Conservation (phyloP, 2,888 invertebrate genomes). For the Celastrina argiolus region DNA sequence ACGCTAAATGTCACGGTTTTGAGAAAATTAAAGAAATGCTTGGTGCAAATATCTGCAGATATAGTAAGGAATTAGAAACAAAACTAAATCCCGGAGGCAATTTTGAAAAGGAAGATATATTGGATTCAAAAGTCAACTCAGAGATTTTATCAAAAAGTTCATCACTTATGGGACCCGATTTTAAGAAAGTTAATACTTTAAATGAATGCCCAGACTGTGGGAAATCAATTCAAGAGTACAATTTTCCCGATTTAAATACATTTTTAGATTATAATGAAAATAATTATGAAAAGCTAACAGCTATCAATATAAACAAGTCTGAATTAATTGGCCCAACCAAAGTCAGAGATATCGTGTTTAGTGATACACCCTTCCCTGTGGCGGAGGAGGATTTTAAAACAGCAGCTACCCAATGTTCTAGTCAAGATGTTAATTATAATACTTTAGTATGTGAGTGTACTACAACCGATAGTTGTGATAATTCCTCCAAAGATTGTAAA, state of each 20-base stretch:
- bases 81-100: conserved; percentile 25
- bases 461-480: conserved; percentile 24
- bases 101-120: conserved; percentile 23
- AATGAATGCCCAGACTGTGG: conserved; percentile 35
- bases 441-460: conserved; percentile 44
- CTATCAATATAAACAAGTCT: conserved; percentile 35
- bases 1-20: conserved; percentile 62
- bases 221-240: conserved; percentile 32
- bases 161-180: background rate
- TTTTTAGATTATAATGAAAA: conserved; percentile 61
- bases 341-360: conserved; percentile 43
- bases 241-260: conserved; percentile 48
- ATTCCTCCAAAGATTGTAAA: background rate
- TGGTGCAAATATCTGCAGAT: conserved; percentile 55
- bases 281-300: conserved; percentile 50
- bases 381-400: conserved; percentile 50
- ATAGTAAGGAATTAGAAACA: conserved; percentile 33
- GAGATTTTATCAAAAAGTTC: background rate
- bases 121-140: background rate
- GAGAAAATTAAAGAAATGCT: conserved; percentile 55
- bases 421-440: conserved; percentile 45
- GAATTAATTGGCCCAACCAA: conserved; percentile 40
- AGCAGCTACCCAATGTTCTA: conserved; percentile 60
- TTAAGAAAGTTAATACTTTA: conserved; percentile 11
- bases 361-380: conserved; percentile 50